Evolutionary conservation across 2,888 invertebrate genomes (phyloP).

Genomic region (Erannis defoliaria): DNA sequence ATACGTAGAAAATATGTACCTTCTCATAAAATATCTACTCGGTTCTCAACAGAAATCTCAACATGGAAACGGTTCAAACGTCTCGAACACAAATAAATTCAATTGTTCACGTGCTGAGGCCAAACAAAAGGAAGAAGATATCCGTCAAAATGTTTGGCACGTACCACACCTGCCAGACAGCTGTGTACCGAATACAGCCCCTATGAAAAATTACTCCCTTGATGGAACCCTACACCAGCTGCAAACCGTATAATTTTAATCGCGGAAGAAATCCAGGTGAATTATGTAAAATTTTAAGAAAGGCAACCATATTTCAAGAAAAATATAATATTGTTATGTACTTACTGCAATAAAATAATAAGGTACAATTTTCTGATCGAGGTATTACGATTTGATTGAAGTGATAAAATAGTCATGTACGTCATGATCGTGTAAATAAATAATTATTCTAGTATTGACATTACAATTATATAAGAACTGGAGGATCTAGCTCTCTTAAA

Average conservation of each 20-base stretch:
- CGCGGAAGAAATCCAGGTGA: constrained; percentile 34
- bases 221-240: constrained; percentile 68
- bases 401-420: no score
- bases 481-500: no score
- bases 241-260: constrained; percentile 53
- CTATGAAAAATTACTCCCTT: constrained; percentile 72
- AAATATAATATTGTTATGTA: no score
- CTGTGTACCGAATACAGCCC: constrained; percentile 73
- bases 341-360: no score
- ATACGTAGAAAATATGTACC: not conserved
- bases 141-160: constrained; percentile 70
- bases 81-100: constrained; percentile 36
- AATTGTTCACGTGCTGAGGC: constrained; percentile 31
- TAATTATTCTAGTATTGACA: not conserved
- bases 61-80: constrained; percentile 14
- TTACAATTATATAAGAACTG: not conserved
- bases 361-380: not conserved
- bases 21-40: not conserved
- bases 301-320: not conserved
- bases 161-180: constrained; percentile 80
- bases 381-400: not conserved
- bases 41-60: constrained; percentile 16
- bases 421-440: no score
- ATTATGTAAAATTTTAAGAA: constrained; percentile 13
- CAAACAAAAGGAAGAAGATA: constrained; percentile 53